Base-by-base conservation (phyloP, 2,888 invertebrate genomes). In the Notodonta dromedarius region DNA sequence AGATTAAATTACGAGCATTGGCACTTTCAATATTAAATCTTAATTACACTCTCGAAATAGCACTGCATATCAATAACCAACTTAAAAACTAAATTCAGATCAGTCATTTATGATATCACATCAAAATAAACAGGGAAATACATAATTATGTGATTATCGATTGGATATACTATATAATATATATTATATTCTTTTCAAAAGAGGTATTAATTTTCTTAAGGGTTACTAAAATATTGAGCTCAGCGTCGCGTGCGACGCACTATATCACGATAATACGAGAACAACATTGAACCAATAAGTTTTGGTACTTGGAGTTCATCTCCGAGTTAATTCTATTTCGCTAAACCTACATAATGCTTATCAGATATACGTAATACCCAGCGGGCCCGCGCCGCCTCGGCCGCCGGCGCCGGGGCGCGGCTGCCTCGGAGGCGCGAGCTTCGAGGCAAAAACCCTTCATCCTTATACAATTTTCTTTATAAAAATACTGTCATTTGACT, bases 41-140 rank as follows among this genome's bases (percentile, higher is more conserved):
- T 92, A 94, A 91, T 90, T 92, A 93, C 89, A 91, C 88, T 87
- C 88, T 90, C 88, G 90, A 92, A 92, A 91, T 93, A 94, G 93
- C 93, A 93, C 93, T 93, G 94, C 91, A 88, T 89, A 93, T 91
- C 85, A 89, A 92, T 91, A 93, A 94, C 88, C 93, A 94, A 94
- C 94, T 94, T 94, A 94, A 92, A 93, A 94, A 94, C 94, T 94
- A 94, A 94, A 93, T 93, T 94, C 94, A 94, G 94, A 94, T 94
- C 94, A 94, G 94, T 94, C 94, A 92, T 94, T 94, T 93, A 94
- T 94, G 94, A 94, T 94, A 94, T 94, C 94, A 94, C 94, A 94
- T 94, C 93, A 94, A 94, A 94, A 94, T 93, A 94, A 94, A 93
- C 89, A 90, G 93, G 93, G 90, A 90, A 91, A 93, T 93, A 94